Base-by-base conservation (phyloP, 2,888 invertebrate species). In the Mimachlamys varia region DNA sequence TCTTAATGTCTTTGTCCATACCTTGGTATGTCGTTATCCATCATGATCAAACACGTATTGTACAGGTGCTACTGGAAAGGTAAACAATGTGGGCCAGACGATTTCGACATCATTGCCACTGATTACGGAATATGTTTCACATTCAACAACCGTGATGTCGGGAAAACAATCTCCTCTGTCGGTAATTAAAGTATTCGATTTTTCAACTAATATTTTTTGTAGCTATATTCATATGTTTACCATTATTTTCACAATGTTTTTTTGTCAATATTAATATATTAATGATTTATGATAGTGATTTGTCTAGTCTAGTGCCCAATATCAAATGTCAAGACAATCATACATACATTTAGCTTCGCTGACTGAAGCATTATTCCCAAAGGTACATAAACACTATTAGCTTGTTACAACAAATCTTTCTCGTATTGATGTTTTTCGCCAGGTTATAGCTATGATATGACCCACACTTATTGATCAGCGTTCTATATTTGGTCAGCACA, bases 91-190 rank as follows among this genome's bases (percentile, higher is more conserved):
- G 93, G 93, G 13, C 93, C 94, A 7, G 92, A 93, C 15, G 94
- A 95, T 89, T 95, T 95, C 89, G 93, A 93, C 7, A 90, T 93
- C 44, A 91, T 94, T 0, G 90, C 94, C 2, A 95, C 95, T 2
- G 95, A 95, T 89, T 94, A 94, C 38, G 95, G 95, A 19, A 91
- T 94, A 0, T 95, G 95, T 88, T 95, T 93, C 90, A 94, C 91
- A n/a, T 95, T 95, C 90, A 94, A 93, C 89, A 88, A 89, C 53
- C 89, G 89, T 2, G 89, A 90, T 13, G 88, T 76, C 13, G 76
- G 27, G 12, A 76, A 22, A 22, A 19, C 4, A 12, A 33, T 33
- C 0, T 76, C 76, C 15, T 76, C 76, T 76, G 76, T 33, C 17
- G 76, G 76, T 76, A 76, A 33, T 33, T 58, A 22, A 17, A 4